Percentiles rank a stretch among this genome's conserved stretches.
Evolutionary conservation across 2,888 invertebrate genomes (phyloP).

Genomic region (Alviniconcha strummeri): DNA sequence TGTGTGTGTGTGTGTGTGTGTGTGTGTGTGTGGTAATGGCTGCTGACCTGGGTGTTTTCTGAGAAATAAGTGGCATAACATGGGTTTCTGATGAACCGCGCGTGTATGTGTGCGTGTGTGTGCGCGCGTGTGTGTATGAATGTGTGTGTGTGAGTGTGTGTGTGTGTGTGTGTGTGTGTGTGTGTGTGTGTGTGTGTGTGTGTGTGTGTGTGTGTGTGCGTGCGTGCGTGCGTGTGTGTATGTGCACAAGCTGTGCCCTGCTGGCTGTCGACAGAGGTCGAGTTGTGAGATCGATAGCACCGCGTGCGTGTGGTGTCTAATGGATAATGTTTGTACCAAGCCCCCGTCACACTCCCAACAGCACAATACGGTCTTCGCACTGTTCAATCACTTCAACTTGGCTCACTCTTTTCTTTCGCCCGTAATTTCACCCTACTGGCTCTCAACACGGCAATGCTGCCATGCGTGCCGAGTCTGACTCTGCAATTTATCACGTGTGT

Average conservation of each 20-base stretch:
- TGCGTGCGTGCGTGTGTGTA: not conserved
- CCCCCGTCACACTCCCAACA: not conserved
- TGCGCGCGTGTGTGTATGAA: not conserved
- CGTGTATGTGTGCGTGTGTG: not conserved
- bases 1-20: not conserved
- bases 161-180: constrained; percentile 4
- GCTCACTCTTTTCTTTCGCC: too few relatives aligned
- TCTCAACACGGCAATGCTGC: too few relatives aligned
- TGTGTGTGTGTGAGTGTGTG: not conserved
- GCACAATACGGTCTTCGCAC: not conserved
- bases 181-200: constrained; percentile 11
- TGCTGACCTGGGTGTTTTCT: not conserved
- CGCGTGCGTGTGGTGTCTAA: too few relatives aligned
- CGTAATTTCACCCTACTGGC: too few relatives aligned
- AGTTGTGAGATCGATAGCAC: too few relatives aligned
- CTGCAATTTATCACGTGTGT: too few relatives aligned
- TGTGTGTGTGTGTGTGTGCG: constrained; percentile 3
- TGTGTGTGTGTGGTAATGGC: not conserved
- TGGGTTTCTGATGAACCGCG: not conserved
- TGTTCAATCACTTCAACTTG: too few relatives aligned
- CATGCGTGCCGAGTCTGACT: too few relatives aligned
- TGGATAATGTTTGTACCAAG: too few relatives aligned
- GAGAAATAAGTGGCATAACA: too few relatives aligned
- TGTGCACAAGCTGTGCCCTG: too few relatives aligned
- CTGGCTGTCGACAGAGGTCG: too few relatives aligned